Evolutionary conservation across 1,140 invertebrate genomes (phyloP).

Genomic region (Trypoxylus dichotomus): DNA sequence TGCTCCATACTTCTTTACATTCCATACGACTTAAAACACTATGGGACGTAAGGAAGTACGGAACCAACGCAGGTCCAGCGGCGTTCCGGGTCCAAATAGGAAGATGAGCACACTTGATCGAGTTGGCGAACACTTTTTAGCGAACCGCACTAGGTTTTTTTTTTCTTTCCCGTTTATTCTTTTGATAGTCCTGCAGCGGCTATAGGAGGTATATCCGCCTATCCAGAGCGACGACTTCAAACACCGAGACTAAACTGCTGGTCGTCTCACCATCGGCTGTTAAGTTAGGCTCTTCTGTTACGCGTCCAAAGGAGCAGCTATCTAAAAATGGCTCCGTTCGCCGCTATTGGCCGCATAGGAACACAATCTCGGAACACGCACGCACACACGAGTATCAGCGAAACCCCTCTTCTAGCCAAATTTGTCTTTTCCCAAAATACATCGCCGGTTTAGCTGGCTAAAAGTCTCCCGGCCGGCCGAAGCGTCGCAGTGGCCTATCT

Average conservation of each 20-base stretch:
- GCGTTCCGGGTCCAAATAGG: neutral
- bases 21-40: slow-evolving; percentile 84
- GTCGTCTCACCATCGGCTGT: slow-evolving; percentile 23
- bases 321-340: slow-evolving; percentile 62
- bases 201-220: slow-evolving; percentile 4
- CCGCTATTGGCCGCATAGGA: slow-evolving; percentile 47
- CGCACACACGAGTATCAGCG: neutral
- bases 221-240: no score
- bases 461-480: slow-evolving; percentile 30
- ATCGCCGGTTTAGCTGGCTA: slow-evolving; percentile 59
- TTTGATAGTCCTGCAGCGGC: no score
- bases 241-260: neutral
- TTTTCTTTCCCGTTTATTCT: no score
- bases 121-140: slow-evolving; percentile 40
- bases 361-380: slow-evolving; percentile 34
- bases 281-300: slow-evolving; percentile 26
- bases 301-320: slow-evolving; percentile 38
- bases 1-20: slow-evolving; percentile 98
- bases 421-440: slow-evolving; percentile 82
- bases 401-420: slow-evolving; percentile 63
- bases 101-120: neutral
- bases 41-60: slow-evolving; percentile 97
- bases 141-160: slow-evolving; percentile 39
- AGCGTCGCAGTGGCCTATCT: slow-evolving; percentile 2
- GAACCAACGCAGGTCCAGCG: slow-evolving; percentile 67